Percentiles rank a stretch among this genome's conserved stretches.
phyloP scores from a whole-genome alignment of 1,140 invertebrate species.

The Sminthurinus signatus region DNA sequence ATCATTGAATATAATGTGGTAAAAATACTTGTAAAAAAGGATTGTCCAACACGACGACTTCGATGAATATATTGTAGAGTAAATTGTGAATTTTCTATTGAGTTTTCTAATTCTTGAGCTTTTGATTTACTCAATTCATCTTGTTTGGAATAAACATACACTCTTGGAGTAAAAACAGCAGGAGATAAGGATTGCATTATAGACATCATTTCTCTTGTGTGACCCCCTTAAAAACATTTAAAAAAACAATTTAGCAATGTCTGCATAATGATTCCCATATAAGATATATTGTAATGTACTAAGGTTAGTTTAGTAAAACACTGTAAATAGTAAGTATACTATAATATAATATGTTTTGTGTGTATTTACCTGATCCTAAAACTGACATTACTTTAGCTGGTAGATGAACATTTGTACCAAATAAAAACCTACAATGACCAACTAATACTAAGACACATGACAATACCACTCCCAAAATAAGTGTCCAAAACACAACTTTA shows the following conservation, averaged over 20 bases:
- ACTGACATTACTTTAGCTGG: too few relatives aligned
- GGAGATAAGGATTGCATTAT: slow-evolving; percentile 57
- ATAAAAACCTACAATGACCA: too few relatives aligned
- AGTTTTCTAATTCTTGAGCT: slow-evolving; percentile 52
- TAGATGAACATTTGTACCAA: too few relatives aligned
- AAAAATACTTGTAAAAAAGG: slow-evolving; percentile 68
- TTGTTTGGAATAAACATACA: slow-evolving; percentile 71
- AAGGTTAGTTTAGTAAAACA: not conserved
- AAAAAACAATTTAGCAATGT: too few relatives aligned
- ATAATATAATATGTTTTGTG: too few relatives aligned
- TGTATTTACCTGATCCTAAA: too few relatives aligned
- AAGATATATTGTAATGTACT: too few relatives aligned
- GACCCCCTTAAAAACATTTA: slow-evolving; percentile 58
- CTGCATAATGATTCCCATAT: too few relatives aligned
- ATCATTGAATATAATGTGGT: slow-evolving; percentile 67
- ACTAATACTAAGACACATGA: too few relatives aligned
- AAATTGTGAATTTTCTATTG: not conserved
- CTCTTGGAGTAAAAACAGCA: slow-evolving; percentile 57
- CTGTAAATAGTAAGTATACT: too few relatives aligned
- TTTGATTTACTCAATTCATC: slow-evolving; percentile 68
- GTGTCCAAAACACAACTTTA: too few relatives aligned
- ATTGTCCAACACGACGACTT: slow-evolving; percentile 80
- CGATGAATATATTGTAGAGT: slow-evolving; percentile 61
- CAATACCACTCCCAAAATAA: too few relatives aligned
- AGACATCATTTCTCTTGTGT: slow-evolving; percentile 81